Evolutionary conservation across 2,113 vertebrate genomes (phyloP), one percentile per base, ranked within the genome.

Genomic region (Ammodytes dubius): DNA sequence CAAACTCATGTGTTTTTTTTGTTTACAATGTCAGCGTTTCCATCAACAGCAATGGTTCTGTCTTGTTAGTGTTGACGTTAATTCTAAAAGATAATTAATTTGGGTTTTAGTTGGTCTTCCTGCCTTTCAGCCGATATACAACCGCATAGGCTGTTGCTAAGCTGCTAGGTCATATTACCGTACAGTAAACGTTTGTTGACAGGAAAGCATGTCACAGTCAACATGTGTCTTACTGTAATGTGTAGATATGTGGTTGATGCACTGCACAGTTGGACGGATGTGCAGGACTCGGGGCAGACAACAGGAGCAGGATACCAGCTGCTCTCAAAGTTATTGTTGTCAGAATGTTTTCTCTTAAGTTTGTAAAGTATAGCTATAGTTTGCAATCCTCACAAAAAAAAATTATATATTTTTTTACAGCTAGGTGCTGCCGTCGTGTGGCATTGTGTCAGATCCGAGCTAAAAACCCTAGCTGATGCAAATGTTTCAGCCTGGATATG

Each of bases 401-500:
- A 14, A 3, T 43, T 12, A 1, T n/a, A 1, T 0, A 40, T 27
- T 17, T 45, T 67, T 35, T 61, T 4, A 54, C 14, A 0, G 5
- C 19, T 3, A 67, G 45, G 37, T 74, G 27, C 6, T 2, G 40
- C 5, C 0, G 47, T 50, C 6, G 3, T 40, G 52, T 68, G 35
- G 56, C 77, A 73, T 65, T 61, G 77, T 81, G 69, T 73, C 58
- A 78, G 43, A 87, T 70, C 35, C 61, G 70, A 77, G 57, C 49
- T 69, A 35, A 39, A 12, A 81, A 77, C 69, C 52, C 63, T 35
- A 4, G 4, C 50, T 47, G 59, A 83, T 89, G 84, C 77, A 86
- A 80, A 86, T 77, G 19, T 17, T 11, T 65, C 71, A 14, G 40
- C 72, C 75, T 79, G 81, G 68, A 84, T 58, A 75, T 74, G 70